These are phyloP conservation scores for Rhodeus uyekii DNA, from an alignment of 2,797 vertebrate genomes.

Conservation along the genomic window DNA sequence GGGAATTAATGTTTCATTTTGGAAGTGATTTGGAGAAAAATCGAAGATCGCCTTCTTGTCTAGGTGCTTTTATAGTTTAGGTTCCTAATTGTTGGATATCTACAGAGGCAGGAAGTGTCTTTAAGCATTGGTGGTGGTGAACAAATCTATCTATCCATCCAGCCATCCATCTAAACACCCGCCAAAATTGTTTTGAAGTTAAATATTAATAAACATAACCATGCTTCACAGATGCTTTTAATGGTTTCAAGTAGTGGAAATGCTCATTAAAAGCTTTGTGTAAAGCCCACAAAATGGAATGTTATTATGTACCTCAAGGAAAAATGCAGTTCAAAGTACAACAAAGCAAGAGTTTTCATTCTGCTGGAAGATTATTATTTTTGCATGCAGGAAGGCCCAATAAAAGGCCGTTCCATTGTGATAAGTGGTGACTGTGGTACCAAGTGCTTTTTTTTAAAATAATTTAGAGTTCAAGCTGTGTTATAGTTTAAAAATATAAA, in stretches of 20 bases:
- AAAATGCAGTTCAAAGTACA: background rate
- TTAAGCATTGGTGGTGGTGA: background rate
- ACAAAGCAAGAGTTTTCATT: background rate
- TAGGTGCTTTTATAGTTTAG: background rate
- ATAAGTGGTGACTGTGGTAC: background rate
- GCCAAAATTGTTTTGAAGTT: no score
- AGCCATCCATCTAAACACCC: background rate
- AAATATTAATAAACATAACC: background rate
- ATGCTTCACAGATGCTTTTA: background rate
- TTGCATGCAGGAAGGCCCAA: background rate
- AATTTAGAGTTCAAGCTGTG: background rate
- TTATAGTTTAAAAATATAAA: background rate
- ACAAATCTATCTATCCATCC: background rate
- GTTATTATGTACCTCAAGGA: background rate
- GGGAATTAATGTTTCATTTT: constrained; percentile 41
- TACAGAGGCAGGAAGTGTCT: background rate
- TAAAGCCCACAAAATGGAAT: background rate
- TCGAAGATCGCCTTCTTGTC: background rate
- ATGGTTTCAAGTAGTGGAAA: background rate
- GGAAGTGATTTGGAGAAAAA: constrained; percentile 23
- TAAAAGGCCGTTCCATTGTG: background rate
- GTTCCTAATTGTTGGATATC: constrained; percentile 3
- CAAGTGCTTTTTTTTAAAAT: background rate
- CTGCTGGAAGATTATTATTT: background rate
- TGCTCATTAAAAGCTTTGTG: background rate